These are phyloP conservation scores for Drosophila phalerata DNA, from an alignment of 2,888 invertebrate genomes.

Conservation along the genomic window DNA sequence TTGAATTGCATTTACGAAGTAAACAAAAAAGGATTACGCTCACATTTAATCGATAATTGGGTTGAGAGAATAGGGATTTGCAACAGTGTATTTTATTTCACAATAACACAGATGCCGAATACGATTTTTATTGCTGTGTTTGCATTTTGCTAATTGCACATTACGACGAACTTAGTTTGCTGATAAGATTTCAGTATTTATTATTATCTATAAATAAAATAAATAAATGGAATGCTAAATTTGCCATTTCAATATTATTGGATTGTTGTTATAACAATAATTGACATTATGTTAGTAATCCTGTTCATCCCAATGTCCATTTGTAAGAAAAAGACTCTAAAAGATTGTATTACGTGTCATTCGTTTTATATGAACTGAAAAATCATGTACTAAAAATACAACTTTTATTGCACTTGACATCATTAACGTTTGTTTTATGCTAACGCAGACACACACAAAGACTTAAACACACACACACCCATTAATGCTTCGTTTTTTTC, in stretches of 20 bases:
- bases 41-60: slow-evolving; percentile 26
- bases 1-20: slow-evolving; percentile 56
- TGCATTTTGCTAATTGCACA: slow-evolving; percentile 18
- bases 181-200: slow-evolving; percentile 16
- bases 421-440: slow-evolving; percentile 41
- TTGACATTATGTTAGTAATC: no score
- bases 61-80: not conserved
- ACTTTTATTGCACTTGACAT: slow-evolving; percentile 46
- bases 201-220: not conserved
- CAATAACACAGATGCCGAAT: slow-evolving; percentile 5
- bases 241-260: not conserved
- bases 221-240: no score
- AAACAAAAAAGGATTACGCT: slow-evolving; percentile 29
- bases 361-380: slow-evolving; percentile 23
- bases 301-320: no score
- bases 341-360: slow-evolving; percentile 9
- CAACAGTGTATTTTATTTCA: slow-evolving; percentile 1
- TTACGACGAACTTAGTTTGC: slow-evolving; percentile 7
- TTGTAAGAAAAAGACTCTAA: not conserved
- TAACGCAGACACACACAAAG: slow-evolving; percentile 20
- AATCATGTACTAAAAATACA: slow-evolving; percentile 32
- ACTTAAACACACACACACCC: not conserved
- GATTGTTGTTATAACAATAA: no score
- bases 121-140: not conserved
- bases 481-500: slow-evolving; percentile 31